Evolutionary conservation across 1,140 invertebrate species (phyloP).

Genomic region (Reticulitermes speratus): DNA sequence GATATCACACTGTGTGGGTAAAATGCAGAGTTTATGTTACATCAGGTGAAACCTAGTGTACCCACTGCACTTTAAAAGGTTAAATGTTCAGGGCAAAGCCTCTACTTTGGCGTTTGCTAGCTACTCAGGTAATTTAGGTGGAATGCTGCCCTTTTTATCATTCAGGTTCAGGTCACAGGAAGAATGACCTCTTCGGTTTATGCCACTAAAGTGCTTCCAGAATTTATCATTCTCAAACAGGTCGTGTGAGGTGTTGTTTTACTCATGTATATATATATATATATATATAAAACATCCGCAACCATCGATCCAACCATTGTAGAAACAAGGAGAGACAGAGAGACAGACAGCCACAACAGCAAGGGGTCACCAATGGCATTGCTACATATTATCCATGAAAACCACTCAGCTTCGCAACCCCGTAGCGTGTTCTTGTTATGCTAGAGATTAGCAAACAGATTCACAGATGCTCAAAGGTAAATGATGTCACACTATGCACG

Average conservation of each 20-base stretch:
- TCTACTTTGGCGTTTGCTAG: too few species aligned
- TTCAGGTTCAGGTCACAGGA: too few species aligned
- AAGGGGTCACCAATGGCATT: constrained; percentile 4
- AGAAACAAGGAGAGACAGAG: not conserved
- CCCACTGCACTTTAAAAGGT: too few species aligned
- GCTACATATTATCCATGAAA: not conserved
- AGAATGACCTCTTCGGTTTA: too few species aligned
- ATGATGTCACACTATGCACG: not conserved
- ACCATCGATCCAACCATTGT: not conserved
- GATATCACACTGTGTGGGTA: too few species aligned
- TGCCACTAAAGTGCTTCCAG: not conserved
- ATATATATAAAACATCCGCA: not conserved
- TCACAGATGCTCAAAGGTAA: too few species aligned
- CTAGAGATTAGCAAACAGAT: not conserved
- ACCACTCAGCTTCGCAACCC: too few species aligned
- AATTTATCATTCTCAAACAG: not conserved
- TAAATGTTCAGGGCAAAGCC: too few species aligned
- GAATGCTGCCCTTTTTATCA: too few species aligned
- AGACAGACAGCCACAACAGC: not conserved
- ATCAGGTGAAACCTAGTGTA: too few species aligned
- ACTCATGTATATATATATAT: not conserved
- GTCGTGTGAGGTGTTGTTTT: not conserved
- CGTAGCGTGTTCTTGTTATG: not conserved
- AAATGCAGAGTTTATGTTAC: too few species aligned
- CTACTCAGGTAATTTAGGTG: too few species aligned